Conservation (phyloP, 2,797 vertebrate genomes). For the Ibycter americanus region DNA sequence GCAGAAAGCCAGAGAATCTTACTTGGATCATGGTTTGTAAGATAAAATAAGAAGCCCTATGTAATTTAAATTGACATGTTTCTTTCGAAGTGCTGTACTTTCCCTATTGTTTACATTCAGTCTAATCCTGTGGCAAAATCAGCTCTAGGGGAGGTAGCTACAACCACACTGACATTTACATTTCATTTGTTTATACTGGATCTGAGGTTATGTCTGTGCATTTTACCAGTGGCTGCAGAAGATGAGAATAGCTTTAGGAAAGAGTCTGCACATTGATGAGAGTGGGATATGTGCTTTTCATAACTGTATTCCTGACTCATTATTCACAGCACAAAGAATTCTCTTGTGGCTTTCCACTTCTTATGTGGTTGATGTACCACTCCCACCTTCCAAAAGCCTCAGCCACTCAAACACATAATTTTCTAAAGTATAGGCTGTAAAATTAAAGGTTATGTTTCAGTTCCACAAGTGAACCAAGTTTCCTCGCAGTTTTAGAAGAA, state of each 20-base stretch:
- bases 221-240: slow-evolving; percentile 37
- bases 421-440: slow-evolving; percentile 51
- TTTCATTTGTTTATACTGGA: slow-evolving; percentile 40
- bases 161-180: slow-evolving; percentile 31
- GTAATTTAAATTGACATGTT: slow-evolving; percentile 17
- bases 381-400: slow-evolving; percentile 54
- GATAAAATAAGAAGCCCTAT: slow-evolving; percentile 13
- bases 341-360: slow-evolving; percentile 45
- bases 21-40: slow-evolving; percentile 23
- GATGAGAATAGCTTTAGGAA: slow-evolving; percentile 56
- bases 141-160: not conserved
- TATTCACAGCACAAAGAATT: slow-evolving; percentile 45
- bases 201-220: slow-evolving; percentile 20
- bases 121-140: slow-evolving; percentile 24
- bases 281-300: slow-evolving; percentile 33
- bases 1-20: not conserved
- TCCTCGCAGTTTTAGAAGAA: slow-evolving; percentile 43
- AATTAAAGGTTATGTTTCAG: slow-evolving; percentile 61
- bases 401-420: slow-evolving; percentile 51
- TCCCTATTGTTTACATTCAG: slow-evolving; percentile 25
- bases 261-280: slow-evolving; percentile 6
- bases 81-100: slow-evolving; percentile 21
- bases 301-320: slow-evolving; percentile 44
- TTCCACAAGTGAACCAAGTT: slow-evolving; percentile 7
- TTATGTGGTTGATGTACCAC: slow-evolving; percentile 49